Percentiles rank a stretch among this genome's conserved stretches.
These are phyloP conservation scores for Sebastiscus albofasciatus DNA, from an alignment of 2,797 vertebrate species.

Conservation along the genomic window DNA sequence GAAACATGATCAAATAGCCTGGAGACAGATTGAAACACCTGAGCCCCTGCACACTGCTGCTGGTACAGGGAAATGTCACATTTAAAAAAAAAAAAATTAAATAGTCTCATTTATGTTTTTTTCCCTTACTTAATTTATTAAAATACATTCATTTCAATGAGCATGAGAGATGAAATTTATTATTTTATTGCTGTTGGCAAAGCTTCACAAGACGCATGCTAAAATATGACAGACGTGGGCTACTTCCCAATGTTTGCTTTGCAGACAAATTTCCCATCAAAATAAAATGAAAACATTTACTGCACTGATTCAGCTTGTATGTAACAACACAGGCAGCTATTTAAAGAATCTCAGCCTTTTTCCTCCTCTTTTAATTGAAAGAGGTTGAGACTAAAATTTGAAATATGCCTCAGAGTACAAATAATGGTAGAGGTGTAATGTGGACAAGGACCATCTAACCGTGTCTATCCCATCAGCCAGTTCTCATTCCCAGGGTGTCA, in stretches of 20 bases:
- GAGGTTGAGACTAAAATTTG: background rate
- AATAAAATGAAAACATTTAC: background rate
- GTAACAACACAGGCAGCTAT: background rate
- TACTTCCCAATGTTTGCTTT: background rate
- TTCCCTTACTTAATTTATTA: background rate
- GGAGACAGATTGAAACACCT: slow-evolving; percentile 24
- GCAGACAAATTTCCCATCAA: background rate
- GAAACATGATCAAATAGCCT: slow-evolving; percentile 31
- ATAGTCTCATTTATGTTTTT: background rate
- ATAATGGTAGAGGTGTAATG: background rate
- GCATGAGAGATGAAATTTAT: background rate
- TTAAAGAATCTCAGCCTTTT: background rate
- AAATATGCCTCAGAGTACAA: background rate
- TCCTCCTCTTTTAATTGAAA: background rate
- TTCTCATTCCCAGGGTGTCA: too few relatives aligned
- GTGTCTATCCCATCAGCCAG: too few relatives aligned
- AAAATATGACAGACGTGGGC: background rate
- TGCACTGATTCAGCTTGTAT: background rate
- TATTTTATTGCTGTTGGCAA: background rate
- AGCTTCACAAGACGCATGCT: background rate
- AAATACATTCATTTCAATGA: background rate
- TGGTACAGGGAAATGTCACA: background rate
- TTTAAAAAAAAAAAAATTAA: background rate
- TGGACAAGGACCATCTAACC: background rate
- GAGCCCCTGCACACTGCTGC: background rate